Evolutionary conservation across 2,888 invertebrate genomes (phyloP).

Genomic region (Acleris laterana): DNA sequence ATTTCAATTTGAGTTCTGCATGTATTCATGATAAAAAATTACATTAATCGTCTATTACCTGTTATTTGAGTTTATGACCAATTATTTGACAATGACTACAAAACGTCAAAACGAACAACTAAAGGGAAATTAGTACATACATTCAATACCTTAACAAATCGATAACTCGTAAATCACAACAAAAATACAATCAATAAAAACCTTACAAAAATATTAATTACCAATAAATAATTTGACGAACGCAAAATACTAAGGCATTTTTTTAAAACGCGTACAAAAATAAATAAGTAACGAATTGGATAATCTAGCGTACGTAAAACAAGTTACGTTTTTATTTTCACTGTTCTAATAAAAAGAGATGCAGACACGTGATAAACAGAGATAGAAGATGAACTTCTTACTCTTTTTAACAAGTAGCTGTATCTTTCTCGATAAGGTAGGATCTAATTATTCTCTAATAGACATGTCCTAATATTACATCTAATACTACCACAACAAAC

Average conservation of each 20-base stretch:
- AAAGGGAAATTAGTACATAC: slow-evolving; percentile 27
- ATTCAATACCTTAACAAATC: slow-evolving; percentile 24
- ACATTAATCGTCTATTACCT: too few relatives aligned
- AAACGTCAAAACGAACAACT: background rate
- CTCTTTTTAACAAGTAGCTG: too few relatives aligned
- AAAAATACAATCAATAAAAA: slow-evolving; percentile 31
- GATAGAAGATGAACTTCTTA: too few relatives aligned
- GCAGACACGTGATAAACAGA: too few relatives aligned
- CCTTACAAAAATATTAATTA: slow-evolving; percentile 33
- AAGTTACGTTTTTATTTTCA: too few relatives aligned
- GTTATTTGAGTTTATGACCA: too few relatives aligned
- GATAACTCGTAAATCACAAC: slow-evolving; percentile 32
- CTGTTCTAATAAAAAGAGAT: too few relatives aligned
- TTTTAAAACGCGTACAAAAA: slow-evolving; percentile 36
- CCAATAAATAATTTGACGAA: slow-evolving; percentile 36
- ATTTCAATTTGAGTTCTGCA: too few relatives aligned
- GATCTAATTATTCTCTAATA: background rate
- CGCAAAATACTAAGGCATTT: slow-evolving; percentile 36
- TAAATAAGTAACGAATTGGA: slow-evolving; percentile 41
- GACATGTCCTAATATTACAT: background rate
- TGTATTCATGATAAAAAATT: too few relatives aligned
- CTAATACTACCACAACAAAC: background rate
- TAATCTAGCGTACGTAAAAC: background rate
- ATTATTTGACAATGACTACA: background rate
- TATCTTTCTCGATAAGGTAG: background rate